These are phyloP conservation scores for Sturnus vulgaris DNA, from an alignment of 2,113 vertebrate genomes.

Conservation along the genomic window DNA sequence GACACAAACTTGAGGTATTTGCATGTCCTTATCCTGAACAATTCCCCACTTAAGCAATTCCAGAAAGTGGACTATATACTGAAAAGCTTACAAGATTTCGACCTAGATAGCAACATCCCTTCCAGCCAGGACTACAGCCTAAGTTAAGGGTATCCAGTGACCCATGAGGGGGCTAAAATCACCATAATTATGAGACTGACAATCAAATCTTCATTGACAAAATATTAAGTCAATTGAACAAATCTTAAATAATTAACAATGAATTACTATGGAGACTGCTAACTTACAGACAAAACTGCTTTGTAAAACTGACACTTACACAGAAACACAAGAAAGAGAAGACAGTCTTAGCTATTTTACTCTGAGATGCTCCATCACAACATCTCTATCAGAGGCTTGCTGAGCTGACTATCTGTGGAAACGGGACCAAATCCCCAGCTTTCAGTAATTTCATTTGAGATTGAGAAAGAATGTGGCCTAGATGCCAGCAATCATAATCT, in stretches of 20 bases:
- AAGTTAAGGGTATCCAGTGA: neutral
- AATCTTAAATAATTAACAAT: neutral
- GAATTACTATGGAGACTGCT: neutral
- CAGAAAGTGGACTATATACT: neutral
- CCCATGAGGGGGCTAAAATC: neutral
- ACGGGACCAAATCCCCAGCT: neutral
- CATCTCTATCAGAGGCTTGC: neutral
- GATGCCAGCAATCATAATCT: neutral
- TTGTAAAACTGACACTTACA: neutral
- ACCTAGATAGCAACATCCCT: neutral
- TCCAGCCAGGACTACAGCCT: neutral
- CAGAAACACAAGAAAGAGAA: neutral
- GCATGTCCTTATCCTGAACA: neutral
- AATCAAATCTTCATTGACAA: neutral
- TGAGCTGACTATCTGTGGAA: neutral
- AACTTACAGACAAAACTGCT: neutral
- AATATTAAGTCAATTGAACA: neutral
- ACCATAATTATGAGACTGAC: neutral
- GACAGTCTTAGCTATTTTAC: neutral
- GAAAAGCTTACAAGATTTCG: neutral
- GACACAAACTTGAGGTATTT: neutral
- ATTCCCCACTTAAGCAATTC: neutral
- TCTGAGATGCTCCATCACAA: neutral
- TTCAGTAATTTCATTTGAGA: neutral
- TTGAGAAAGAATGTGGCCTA: neutral